Conservation (phyloP, 2,888 invertebrate species). For the Pollenia griseotomentosa region DNA sequence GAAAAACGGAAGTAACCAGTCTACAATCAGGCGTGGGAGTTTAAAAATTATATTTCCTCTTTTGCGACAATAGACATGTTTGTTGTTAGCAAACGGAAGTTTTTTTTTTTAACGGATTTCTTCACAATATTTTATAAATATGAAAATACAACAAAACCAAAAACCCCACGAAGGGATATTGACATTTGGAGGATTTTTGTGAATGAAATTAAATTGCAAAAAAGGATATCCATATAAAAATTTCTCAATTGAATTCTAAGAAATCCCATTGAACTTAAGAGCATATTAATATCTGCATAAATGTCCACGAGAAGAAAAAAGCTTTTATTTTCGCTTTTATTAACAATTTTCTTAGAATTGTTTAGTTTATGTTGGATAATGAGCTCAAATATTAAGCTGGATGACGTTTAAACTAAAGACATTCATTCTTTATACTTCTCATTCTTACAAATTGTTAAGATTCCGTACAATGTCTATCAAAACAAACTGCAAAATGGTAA, state of each 20-base stretch:
- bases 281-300: background rate
- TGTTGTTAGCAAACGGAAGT: constrained; percentile 62
- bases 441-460: constrained; percentile 26
- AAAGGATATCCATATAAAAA: constrained; percentile 53
- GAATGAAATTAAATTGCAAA: constrained; percentile 51
- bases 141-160: background rate
- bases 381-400: constrained; percentile 37
- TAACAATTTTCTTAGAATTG: constrained; percentile 72
- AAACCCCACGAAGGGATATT: background rate
- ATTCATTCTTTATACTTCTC: constrained; percentile 22
- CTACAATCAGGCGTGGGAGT: constrained; percentile 52
- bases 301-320: constrained; percentile 28
- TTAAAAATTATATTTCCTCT: constrained; percentile 2
- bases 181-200: constrained; percentile 46
- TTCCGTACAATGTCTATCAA: constrained; percentile 7
- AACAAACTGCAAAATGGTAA: background rate
- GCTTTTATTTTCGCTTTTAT: constrained; percentile 64
- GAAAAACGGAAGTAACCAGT: constrained; percentile 28
- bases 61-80: background rate
- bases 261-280: constrained; percentile 42
- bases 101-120: constrained; percentile 34
- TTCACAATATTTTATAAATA: background rate
- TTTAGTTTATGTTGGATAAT: constrained; percentile 52
- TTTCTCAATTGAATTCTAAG: constrained; percentile 68
- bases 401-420: constrained; percentile 6